Conservation (phyloP, 2,888 invertebrate species). For the Sesia apiformis region DNA sequence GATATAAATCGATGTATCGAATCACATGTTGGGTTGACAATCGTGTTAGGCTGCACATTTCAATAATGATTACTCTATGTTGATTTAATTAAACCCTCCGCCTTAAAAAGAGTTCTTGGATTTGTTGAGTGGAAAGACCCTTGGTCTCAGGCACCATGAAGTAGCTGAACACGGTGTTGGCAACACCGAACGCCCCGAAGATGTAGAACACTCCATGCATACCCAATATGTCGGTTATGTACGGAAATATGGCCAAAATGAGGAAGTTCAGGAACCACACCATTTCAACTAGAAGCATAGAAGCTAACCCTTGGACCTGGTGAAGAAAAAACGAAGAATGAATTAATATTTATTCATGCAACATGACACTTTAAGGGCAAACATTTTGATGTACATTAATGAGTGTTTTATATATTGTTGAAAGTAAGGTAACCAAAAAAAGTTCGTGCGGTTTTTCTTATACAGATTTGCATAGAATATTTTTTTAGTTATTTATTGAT, state of each 20-base stretch:
- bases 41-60: no score
- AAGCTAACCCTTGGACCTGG: conserved; percentile 55
- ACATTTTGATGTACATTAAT: no score
- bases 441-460: no score
- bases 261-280: conserved; percentile 59
- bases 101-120: conserved; percentile 30
- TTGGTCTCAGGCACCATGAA: conserved; percentile 64
- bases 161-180: conserved; percentile 33
- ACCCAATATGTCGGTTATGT: conserved; percentile 32
- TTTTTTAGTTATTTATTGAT: no score
- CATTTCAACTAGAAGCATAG: conserved; percentile 50
- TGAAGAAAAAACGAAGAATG: conserved; percentile 1
- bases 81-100: not conserved
- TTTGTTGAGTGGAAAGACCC: conserved; percentile 50
- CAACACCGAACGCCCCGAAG: conserved; percentile 35
- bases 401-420: no score
- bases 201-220: conserved; percentile 50
- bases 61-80: no score
- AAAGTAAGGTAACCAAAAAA: no score
- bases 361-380: no score
- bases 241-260: conserved; percentile 52
- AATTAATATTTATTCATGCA: not conserved
- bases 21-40: no score
- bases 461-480: no score
- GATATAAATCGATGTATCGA: no score